phyloP scores from a whole-genome alignment of 2,797 vertebrate genomes.

The Mormyrus proboscirostris region DNA sequence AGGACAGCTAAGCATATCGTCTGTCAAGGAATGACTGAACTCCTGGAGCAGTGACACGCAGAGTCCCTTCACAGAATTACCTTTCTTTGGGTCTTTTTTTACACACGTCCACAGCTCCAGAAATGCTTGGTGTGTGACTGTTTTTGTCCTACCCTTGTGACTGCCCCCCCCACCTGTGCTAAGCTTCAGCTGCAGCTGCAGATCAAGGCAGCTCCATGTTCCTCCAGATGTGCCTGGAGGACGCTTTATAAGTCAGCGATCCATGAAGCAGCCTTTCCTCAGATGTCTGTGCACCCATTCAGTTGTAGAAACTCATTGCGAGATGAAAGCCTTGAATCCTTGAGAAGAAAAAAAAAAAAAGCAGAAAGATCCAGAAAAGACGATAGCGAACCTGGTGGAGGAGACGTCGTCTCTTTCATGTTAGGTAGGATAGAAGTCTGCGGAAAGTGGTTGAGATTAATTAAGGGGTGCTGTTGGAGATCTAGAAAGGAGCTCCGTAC shows the following conservation, averaged over 20 bases:
- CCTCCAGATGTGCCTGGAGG: slow-evolving; percentile 6
- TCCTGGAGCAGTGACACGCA: not conserved
- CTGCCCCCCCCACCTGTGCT: not conserved
- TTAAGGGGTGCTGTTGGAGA: not conserved
- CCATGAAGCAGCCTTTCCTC: not conserved
- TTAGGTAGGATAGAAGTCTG: not conserved
- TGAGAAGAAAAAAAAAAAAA: not conserved
- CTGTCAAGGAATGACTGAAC: not conserved
- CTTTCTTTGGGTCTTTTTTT: not conserved
- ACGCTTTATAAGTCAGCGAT: not conserved
- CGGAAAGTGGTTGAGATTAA: not conserved
- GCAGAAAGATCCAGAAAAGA: not conserved
- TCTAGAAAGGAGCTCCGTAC: not conserved
- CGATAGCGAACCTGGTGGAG: not conserved
- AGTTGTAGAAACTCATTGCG: not conserved
- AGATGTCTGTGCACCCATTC: not conserved
- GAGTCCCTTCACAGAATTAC: not conserved
- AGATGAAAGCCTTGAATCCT: not conserved
- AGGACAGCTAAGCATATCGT: not conserved
- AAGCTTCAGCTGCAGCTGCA: not conserved
- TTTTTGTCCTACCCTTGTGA: not conserved
- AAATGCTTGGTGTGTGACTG: not conserved
- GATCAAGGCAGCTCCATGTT: not conserved
- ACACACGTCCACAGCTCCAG: not conserved
- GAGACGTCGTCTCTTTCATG: not conserved